phyloP scores from a whole-genome alignment of 1,140 invertebrate species.

The Drosophila cardini region DNA sequence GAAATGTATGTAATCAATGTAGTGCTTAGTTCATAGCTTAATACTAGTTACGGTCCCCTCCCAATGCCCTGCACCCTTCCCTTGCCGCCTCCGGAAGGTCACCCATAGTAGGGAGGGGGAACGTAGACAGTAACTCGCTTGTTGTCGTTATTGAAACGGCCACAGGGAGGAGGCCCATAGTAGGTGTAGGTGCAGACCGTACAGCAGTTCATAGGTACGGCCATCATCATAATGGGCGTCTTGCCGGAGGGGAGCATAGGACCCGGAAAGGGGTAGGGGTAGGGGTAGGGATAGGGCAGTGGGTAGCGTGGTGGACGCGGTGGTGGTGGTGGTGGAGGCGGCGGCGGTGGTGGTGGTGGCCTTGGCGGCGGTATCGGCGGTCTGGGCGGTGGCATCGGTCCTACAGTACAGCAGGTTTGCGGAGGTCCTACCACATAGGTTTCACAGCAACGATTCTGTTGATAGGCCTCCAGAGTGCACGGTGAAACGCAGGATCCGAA shows the following conservation, averaged over 20 bases:
- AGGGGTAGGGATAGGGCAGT: conserved; percentile 8
- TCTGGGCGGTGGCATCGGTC: conserved; percentile 6
- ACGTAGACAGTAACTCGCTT: conserved; percentile 65
- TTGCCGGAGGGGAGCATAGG: conserved; percentile 33
- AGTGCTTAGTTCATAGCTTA: conserved; percentile 2
- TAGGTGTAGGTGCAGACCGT: conserved; percentile 72
- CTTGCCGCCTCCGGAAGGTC: conserved; percentile 1
- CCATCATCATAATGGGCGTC: conserved; percentile 61
- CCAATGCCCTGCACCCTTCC: no score
- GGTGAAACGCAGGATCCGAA: conserved; percentile 66
- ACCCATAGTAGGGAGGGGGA: conserved; percentile 69
- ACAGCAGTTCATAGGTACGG: conserved; percentile 70
- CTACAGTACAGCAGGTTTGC: conserved; percentile 11
- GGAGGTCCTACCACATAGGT: conserved; percentile 54
- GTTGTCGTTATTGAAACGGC: conserved; percentile 45
- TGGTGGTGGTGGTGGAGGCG: conserved; percentile 21
- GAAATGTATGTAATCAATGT: conserved; percentile 6
- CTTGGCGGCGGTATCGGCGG: conserved; percentile 7
- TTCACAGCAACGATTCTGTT: conserved; percentile 71
- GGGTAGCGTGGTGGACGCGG: conserved; percentile 32
- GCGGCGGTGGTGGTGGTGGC: conserved; percentile 18
- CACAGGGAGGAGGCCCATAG: conserved; percentile 78
- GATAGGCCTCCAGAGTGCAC: conserved; percentile 72
- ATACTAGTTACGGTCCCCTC: conserved; percentile 6
- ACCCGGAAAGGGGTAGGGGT: conserved; percentile 45